A percentile compares a stretch with the other conserved stretches of the same genome.
These are phyloP conservation scores for Pogonophryne albipinna DNA, from an alignment of 2,797 vertebrate species.

Conservation along the genomic window DNA sequence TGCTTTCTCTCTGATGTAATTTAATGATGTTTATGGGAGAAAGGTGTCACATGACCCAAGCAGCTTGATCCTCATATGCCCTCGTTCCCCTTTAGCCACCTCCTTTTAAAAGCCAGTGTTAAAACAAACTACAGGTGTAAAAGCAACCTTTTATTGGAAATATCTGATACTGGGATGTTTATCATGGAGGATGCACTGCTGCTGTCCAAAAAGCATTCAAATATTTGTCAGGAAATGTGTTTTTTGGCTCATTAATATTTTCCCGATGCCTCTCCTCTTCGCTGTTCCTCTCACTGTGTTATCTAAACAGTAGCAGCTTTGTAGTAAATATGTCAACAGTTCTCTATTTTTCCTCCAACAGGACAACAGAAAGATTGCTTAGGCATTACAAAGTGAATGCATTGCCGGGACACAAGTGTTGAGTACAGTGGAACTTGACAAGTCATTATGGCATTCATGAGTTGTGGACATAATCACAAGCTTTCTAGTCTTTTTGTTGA, in stretches of 20 bases:
- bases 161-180: neutral
- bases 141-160: neutral
- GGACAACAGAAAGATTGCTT: constrained; percentile 43
- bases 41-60: constrained; percentile 48
- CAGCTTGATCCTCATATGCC: constrained; percentile 15
- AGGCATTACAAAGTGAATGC: constrained; percentile 25
- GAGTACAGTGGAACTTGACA: constrained; percentile 47
- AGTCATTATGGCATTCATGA: constrained; percentile 57
- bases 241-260: constrained; percentile 30
- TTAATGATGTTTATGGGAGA: constrained; percentile 51
- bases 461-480: constrained; percentile 42
- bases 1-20: constrained; percentile 42
- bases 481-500: constrained; percentile 46
- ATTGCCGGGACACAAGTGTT: constrained; percentile 14
- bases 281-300: constrained; percentile 19
- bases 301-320: constrained; percentile 49
- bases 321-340: constrained; percentile 46
- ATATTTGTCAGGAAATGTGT: constrained; percentile 7
- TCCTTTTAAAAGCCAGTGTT: neutral
- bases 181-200: constrained; percentile 3
- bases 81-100: neutral
- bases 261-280: constrained; percentile 8
- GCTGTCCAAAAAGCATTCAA: constrained; percentile 10
- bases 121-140: constrained; percentile 17
- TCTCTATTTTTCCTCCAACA: constrained; percentile 1